Evolutionary conservation across 2,888 invertebrate genomes (phyloP), one percentile per base, ranked within the genome.

Genomic region (Lordiphosa fenestrarum): DNA sequence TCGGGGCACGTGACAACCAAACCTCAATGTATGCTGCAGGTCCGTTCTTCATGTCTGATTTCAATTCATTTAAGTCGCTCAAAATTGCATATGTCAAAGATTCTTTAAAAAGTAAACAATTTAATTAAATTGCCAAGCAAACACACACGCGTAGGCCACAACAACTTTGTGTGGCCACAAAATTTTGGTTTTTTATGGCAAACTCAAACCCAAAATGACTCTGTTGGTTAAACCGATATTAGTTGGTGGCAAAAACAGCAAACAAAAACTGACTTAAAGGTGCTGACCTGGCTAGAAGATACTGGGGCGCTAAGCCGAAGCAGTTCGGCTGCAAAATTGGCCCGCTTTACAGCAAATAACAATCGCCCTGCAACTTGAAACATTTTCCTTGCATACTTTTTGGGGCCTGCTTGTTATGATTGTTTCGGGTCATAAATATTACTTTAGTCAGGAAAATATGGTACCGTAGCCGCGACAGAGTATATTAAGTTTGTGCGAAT

Each of bases 31-130:
- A 44, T 48, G 33, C 41, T 37, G 56, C 57, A 54, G 56, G 48
- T 49, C 62, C 70, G 61, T 67, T 84, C 70, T 81, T 84, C 64
- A 67, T 77, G 56, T 76, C 81, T 73, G 67, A 77, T 73, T 70
- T 51, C 61, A 76, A 67, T 84, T 55, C 53, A 49, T 63, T 69
- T 49, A 63, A 73, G 58, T 59, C 52, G 59, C 69, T 58, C 58
- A 50, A 53, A 44, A 62, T 39, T 62, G 39, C 64, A 54, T 55
- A 49, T 39, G 49, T 21, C 35, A 42, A 61, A 57, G 55, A 64
- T 64, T 37, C 38, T 30, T 49, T 23, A 48, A 51, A 47, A 30
- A 10, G 10, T 10, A 30, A 9, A 30, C 46, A 41, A 13, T 56
- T 56, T 68, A 56, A 68, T 66, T 66, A 60, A 66, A 60, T 60